phyloP scores from a whole-genome alignment of 2,113 vertebrate species.

The Phalacrocorax brasilianus region DNA sequence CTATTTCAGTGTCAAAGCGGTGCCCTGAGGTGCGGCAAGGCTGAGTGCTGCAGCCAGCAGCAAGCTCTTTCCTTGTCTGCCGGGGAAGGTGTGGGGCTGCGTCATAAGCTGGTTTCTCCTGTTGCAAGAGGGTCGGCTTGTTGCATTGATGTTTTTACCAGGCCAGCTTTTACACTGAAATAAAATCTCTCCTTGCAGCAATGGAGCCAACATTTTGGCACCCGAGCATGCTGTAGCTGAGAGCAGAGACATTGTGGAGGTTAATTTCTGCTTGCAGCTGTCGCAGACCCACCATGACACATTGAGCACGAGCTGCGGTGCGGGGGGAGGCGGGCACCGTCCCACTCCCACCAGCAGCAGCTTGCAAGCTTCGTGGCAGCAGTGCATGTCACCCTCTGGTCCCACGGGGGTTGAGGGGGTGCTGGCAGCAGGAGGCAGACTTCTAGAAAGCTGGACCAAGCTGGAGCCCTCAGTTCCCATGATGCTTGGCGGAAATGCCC shows the following conservation, averaged over 20 bases:
- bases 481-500: background rate
- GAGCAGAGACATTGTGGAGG: background rate
- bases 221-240: background rate
- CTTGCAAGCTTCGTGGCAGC: accelerated
- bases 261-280: background rate
- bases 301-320: background rate
- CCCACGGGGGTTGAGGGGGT: background rate
- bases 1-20: background rate
- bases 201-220: background rate
- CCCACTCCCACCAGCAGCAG: no score
- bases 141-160: background rate
- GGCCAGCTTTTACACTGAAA: background rate
- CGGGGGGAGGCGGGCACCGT: accelerated
- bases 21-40: background rate
- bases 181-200: background rate
- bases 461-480: accelerated
- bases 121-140: accelerated
- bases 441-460: background rate
- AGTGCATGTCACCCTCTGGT: no score
- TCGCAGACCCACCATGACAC: accelerated
- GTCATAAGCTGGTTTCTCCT: background rate
- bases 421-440: background rate
- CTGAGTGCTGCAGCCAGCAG: background rate
- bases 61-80: background rate
- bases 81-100: no score